Evolutionary conservation across 1,140 invertebrate species (phyloP), one percentile per base, ranked within the genome.

Genomic region (Aphis gossypii): DNA sequence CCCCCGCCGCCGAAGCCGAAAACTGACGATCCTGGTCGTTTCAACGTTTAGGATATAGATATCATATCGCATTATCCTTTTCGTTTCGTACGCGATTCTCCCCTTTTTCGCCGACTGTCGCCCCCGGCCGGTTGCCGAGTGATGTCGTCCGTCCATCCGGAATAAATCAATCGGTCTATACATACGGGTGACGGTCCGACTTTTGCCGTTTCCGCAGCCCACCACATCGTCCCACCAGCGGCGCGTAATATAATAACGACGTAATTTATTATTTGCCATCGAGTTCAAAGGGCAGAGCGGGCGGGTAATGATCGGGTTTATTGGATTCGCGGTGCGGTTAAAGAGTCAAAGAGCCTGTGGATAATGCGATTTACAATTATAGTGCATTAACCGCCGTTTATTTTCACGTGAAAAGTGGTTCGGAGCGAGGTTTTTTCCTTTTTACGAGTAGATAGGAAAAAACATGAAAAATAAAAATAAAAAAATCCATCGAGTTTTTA

Each of bases 71-170:
- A 46, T 87, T 87, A 46, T n/a, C 44, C 46, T 14, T 86, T 46
- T 11, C 41, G 25, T 83, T 83, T 83, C 35, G 38, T 83, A 23
- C 20, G 18, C 76, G n/a, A 38, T 83, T 41, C 38, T 41, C 38
- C 38, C 38, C 38, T 41, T 41, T 41, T 41, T 83, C n/a, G 35
- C 76, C 14, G n/a, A n/a, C 82, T 38, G 38, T 23, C 82, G 23
- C 21, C 41, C 84, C 41, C 11, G n/a, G 60, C 41, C 84, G 23
- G 1, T 11, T 6, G 95, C 96, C 95, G 41, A 95, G 96, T 96
- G 95, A 92, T 82, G 76, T 83, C 48, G 76, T 86, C 82, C 48
- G n/a, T 93, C 48, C 92, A 51, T 54, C 92, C 92, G 76, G 92
- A 93, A 93, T 93, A 83, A 93, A 86, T 86, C 48, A 44, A 93